Base-by-base conservation (phyloP, 1,140 invertebrate species). In the Laodelphax striatellus region DNA sequence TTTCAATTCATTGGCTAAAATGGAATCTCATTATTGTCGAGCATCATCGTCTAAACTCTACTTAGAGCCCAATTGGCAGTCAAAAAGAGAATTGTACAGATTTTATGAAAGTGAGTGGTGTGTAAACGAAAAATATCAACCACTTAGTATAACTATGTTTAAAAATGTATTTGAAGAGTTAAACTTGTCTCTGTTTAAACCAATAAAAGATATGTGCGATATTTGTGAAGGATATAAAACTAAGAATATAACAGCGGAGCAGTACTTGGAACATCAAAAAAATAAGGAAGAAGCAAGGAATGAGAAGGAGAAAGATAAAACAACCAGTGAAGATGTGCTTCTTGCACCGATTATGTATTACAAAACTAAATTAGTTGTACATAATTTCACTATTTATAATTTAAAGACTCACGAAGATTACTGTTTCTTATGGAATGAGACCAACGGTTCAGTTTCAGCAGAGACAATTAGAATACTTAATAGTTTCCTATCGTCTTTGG, bases 181-280 rank as follows among this genome's bases (percentile, higher is more conserved):
- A 28, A 71, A 70, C 58, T 55, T 71, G 56, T 63, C 58, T 43
- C 41, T 70, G 53, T 69, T 63, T 57, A 60, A 65, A 28, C 73
- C 71, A 9, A 68, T 66, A 62, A 75, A 73, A 65, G 71, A 73
- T 64, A 62, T 66, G 21, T 73, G 71, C 60, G 69, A 73, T 24
- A 57, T 66, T n/a, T 73, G 70, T 64, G 66, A 62, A 58, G 50
- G 28, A 54, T 65, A 62, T 64, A 67, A 70, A 67, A 60, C 61
- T 54, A 64, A 62, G 61, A 71, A 69, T 54, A 59, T 73, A 53
- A 63, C 38, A n/a, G 63, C 69, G 57, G 68, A 67, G 63, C 61
- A 64, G 44, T 70, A 65, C 34, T 56, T 64, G 55, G 50, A 58
- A 58, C 69, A 71, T 65, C 38, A 61, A 34, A 42, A 56, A 44